phyloP scores from a whole-genome alignment of 2,113 vertebrate genomes.

The Zonotrichia leucophrys region DNA sequence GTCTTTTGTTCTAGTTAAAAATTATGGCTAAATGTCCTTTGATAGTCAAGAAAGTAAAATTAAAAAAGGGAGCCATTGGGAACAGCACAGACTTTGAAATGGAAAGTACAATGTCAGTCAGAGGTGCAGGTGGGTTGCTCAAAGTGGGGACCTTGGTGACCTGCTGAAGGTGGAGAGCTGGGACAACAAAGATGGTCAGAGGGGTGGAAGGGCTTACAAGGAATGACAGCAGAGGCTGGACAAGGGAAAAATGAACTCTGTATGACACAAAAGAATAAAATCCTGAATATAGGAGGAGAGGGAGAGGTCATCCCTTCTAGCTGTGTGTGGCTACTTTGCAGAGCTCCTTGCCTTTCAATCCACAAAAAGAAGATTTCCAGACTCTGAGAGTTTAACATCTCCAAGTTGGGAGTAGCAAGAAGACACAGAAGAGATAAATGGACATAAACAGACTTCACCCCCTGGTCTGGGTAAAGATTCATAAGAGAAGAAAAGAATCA shows the following conservation, averaged over 20 bases:
- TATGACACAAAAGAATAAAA: neutral
- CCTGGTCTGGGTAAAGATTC: neutral
- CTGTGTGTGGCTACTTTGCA: neutral
- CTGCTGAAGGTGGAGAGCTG: neutral
- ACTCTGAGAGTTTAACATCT: neutral
- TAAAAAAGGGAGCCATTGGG: neutral
- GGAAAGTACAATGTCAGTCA: neutral
- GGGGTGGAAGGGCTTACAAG: neutral
- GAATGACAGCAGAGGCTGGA: neutral
- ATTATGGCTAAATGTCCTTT: neutral
- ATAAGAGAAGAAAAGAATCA: neutral
- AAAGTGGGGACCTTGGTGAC: neutral
- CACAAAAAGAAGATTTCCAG: neutral
- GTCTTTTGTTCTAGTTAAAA: neutral
- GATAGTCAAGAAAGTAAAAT: neutral
- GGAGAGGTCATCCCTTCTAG: neutral
- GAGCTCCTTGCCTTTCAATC: neutral
- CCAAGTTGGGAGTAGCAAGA: rapidly evolving
- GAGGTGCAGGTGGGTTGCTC: neutral
- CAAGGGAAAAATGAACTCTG: neutral
- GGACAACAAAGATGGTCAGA: neutral
- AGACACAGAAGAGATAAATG: neutral
- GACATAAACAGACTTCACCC: neutral
- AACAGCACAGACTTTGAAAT: neutral
- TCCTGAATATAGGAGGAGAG: too few species aligned